phyloP scores from a whole-genome alignment of 2,888 invertebrate genomes.

The Neoscelio sp. region DNA sequence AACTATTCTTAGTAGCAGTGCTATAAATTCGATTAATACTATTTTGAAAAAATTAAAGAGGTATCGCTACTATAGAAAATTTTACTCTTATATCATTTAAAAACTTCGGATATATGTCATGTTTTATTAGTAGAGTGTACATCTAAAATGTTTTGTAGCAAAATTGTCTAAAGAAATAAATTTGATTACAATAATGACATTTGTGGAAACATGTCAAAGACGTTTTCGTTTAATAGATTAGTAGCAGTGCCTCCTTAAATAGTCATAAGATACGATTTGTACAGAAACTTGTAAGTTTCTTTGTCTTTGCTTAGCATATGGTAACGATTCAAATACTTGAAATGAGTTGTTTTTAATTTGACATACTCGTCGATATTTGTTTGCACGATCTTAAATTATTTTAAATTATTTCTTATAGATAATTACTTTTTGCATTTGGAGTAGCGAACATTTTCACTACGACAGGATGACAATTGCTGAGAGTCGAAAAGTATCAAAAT shows the following conservation, averaged over 20 bases:
- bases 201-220: too few species aligned
- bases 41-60: conserved; percentile 25
- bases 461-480: background rate
- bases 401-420: conserved; percentile 33
- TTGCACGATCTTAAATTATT: conserved; percentile 24
- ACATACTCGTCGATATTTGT: conserved; percentile 34
- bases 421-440: conserved; percentile 17
- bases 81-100: too few species aligned
- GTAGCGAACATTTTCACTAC: conserved; percentile 9
- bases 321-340: conserved; percentile 26
- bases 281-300: background rate
- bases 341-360: conserved; percentile 57
- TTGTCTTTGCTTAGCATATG: background rate
- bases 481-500: background rate
- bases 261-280: background rate
- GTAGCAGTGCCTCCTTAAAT: background rate
- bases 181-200: too few species aligned
- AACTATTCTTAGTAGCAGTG: conserved; percentile 38
- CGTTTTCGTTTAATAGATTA: too few species aligned
- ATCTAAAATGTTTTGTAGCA: too few species aligned
- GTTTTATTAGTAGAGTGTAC: too few species aligned
- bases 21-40: conserved; percentile 29
- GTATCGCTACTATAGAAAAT: background rate
- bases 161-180: too few species aligned
- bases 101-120: too few species aligned